Conservation (phyloP, 2,888 invertebrate genomes). For the Scaeva pyrastri region DNA sequence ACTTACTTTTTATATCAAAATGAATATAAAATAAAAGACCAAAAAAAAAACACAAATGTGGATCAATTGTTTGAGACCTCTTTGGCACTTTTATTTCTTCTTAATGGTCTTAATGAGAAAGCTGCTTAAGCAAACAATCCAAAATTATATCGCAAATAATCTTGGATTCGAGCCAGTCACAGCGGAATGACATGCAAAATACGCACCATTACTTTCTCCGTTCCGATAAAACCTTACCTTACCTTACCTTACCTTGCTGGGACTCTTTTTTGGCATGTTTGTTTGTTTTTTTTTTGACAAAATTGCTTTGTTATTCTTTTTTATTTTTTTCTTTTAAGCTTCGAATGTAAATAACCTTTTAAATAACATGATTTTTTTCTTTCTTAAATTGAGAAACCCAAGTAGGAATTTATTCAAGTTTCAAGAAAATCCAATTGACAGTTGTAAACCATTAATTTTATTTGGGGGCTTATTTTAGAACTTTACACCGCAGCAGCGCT, state of each 20-base stretch:
- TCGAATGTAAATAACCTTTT: conserved; percentile 9
- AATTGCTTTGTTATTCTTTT: conserved; percentile 22
- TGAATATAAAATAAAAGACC: not conserved
- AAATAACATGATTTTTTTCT: conserved; percentile 3
- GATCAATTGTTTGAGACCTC: conserved; percentile 44
- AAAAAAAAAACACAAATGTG: conserved; percentile 30
- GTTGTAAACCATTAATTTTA: conserved; percentile 4
- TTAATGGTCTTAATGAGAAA: conserved; percentile 57
- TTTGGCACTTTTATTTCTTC: conserved; percentile 33
- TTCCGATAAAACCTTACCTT: not conserved
- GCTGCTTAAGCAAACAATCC: conserved; percentile 56
- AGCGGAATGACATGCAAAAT: conserved; percentile 58
- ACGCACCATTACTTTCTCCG: conserved; percentile 56
- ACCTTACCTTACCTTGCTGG: not conserved
- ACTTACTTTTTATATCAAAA: not conserved
- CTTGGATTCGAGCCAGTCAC: conserved; percentile 1
- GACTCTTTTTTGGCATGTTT: not conserved
- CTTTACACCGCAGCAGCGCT: not conserved
- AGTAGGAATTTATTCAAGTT: conserved; percentile 3
- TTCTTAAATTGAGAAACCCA: not conserved
- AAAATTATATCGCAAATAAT: not conserved
- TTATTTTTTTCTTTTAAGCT: conserved; percentile 10
- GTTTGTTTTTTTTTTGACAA: conserved; percentile 7
- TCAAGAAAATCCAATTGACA: conserved; percentile 11
- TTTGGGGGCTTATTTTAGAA: conserved; percentile 2